Conservation (phyloP, 2,888 invertebrate genomes). For the Tipula confusa region DNA sequence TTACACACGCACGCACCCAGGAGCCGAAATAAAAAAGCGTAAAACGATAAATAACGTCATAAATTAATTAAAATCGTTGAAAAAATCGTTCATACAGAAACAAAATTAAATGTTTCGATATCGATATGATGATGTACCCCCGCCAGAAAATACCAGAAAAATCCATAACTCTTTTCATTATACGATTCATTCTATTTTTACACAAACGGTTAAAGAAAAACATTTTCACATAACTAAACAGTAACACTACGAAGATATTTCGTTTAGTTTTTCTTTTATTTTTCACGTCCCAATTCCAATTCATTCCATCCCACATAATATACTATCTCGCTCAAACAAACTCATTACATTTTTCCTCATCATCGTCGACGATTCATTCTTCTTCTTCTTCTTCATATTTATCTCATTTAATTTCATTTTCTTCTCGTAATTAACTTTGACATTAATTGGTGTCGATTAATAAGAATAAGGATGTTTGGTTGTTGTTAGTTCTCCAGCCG, state of each 20-base stretch:
- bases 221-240: slow-evolving; percentile 3
- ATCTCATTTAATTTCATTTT: background rate
- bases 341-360: background rate
- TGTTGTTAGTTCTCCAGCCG: background rate
- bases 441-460: slow-evolving; percentile 25
- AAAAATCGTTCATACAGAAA: background rate
- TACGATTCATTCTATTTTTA: background rate
- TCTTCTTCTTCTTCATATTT: background rate
- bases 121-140: background rate
- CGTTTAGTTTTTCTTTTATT: no score
- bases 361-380: no score
- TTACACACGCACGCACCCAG: background rate
- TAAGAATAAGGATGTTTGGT: slow-evolving; percentile 25
- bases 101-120: slow-evolving; percentile 12
- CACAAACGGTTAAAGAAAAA: background rate
- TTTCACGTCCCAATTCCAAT: background rate
- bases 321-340: background rate
- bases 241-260: background rate
- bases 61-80: background rate
- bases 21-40: background rate
- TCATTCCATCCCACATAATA: background rate
- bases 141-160: background rate
- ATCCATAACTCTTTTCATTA: background rate
- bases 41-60: background rate
- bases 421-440: slow-evolving; percentile 12